A percentile compares a stretch with the other conserved stretches of the same genome.
These are phyloP conservation scores for Drosophila paramelanica DNA, from an alignment of 2,888 invertebrate genomes.

Conservation along the genomic window DNA sequence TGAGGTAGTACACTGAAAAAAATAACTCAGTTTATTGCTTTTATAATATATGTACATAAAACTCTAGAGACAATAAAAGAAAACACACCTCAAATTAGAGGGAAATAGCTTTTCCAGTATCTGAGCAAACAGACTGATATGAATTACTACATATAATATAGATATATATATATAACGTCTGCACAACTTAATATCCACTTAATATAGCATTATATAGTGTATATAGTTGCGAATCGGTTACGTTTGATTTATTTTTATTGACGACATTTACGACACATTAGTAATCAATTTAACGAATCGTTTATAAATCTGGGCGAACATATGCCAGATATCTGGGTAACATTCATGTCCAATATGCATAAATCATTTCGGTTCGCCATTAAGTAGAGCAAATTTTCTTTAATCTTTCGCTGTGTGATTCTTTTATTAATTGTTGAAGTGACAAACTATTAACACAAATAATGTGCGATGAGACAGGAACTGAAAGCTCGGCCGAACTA, in stretches of 20 bases:
- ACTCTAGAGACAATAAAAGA: too few species aligned
- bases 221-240: slow-evolving; percentile 25
- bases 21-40: too few species aligned
- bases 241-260: slow-evolving; percentile 36
- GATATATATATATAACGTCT: too few species aligned
- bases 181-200: background rate
- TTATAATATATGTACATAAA: background rate
- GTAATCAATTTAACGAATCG: slow-evolving; percentile 53
- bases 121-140: too few species aligned
- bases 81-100: too few species aligned
- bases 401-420: slow-evolving; percentile 53
- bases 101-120: too few species aligned
- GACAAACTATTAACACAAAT: slow-evolving; percentile 58
- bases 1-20: too few species aligned
- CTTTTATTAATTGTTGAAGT: slow-evolving; percentile 61
- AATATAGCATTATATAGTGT: slow-evolving; percentile 29
- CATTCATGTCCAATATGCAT: slow-evolving; percentile 26
- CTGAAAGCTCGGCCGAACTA: slow-evolving; percentile 36
- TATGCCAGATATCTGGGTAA: slow-evolving; percentile 31
- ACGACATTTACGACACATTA: slow-evolving; percentile 37
- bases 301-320: slow-evolving; percentile 45
- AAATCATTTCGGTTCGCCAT: slow-evolving; percentile 43
- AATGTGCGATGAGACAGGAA: slow-evolving; percentile 54
- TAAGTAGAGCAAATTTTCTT: slow-evolving; percentile 45
- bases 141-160: too few species aligned